Evolutionary conservation across 2,797 vertebrate species (phyloP), one percentile per base, ranked within the genome.

Genomic region (Brachymystax lenok): DNA sequence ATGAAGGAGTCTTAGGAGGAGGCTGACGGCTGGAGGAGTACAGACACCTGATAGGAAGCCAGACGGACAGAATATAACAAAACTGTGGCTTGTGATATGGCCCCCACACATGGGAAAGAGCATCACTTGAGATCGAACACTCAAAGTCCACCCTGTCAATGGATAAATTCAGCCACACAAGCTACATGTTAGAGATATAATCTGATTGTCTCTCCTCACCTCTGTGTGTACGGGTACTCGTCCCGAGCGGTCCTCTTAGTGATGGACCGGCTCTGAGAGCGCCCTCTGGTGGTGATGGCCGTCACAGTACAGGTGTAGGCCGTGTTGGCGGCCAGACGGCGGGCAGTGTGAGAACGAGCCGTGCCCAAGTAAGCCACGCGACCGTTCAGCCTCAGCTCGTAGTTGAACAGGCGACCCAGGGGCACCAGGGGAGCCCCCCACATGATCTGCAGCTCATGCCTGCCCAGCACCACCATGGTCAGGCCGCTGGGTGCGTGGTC

Each of bases 261-360:
- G 73, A 88, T 80, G 0, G 88, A 80, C 13, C 71, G 82, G 76
- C 88, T 87, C 69, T 90, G 82, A n/a, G 73, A 89, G 66, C 84
- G 86, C 16, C 90, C 90, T 52, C 83, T 85, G 59, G 88, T 88
- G 69, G 90, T 91, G 73, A 91, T 83, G 64, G 89, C 88, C 8
- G 90, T 84, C 24, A 90, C 83, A 0, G 81, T 80, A 69, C 84
- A 91, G 78, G 85, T 85, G 79, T 91, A 89, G 8, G 81, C 72
- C 0, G 85, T 90, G 82, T 86, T 85, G 13, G 88, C 70, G 0
- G 74, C 69, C 4, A 91, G 88, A 17, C 76, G 81, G 1, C 82
- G 80, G 56, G 87, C 86, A 0, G 79, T 81, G 74, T 87, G 79
- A 19, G 74, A 69, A 3, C 83, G 74, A 33, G 86, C 86, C 0